Base-by-base conservation (phyloP, 2,113 vertebrate species). In the Eolophus roseicapilla region DNA sequence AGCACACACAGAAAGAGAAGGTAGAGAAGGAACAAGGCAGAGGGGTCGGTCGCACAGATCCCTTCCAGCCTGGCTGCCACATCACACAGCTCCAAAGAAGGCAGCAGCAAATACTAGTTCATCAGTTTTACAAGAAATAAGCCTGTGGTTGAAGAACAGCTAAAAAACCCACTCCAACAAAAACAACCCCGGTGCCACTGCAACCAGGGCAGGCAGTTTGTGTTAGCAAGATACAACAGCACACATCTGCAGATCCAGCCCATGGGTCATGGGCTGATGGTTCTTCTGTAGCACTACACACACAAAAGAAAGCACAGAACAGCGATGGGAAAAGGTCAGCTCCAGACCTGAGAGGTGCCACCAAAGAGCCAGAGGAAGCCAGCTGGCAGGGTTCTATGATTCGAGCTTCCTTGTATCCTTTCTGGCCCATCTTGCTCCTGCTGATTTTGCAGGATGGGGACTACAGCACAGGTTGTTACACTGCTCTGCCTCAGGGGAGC, bases 31-130 rank as follows among this genome's bases (percentile, higher is more conserved):
- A 57, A 23, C 28, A 52, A 75, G 65, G 52, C 49, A 79, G 15
- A 73, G 25, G 11, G 33, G 11, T 25, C 1, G 0, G 52, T 80
- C 6, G 33, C n/a, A 15, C 12, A 53, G 80, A 86, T 86, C 52
- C 71, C 71, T 17, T 41, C 63, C 88, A 88, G 50, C 39, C 82
- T 23, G 71, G 78, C 27, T 85, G 96, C 95, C 97, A 97, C 96
- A 94, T 93, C 92, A 86, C 14, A 1, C 69, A 83, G 77, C 64
- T 82, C 81, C 4, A 4, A 62, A 59, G 64, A 33, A 80, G 62
- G 46, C 47, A 50, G 84, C 69, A 52, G 88, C 67, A 80, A 94
- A 86, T 25, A 64, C 55, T 35, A 76, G 81, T 70, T 96, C 95
- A 91, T 92, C 95, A 86, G 62, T 71, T 97, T 93, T 95, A 63